Percentiles rank a stretch among this genome's conserved stretches.
Evolutionary conservation across 1,140 invertebrate species (phyloP).

Genomic region (Aleiodes sp.): DNA sequence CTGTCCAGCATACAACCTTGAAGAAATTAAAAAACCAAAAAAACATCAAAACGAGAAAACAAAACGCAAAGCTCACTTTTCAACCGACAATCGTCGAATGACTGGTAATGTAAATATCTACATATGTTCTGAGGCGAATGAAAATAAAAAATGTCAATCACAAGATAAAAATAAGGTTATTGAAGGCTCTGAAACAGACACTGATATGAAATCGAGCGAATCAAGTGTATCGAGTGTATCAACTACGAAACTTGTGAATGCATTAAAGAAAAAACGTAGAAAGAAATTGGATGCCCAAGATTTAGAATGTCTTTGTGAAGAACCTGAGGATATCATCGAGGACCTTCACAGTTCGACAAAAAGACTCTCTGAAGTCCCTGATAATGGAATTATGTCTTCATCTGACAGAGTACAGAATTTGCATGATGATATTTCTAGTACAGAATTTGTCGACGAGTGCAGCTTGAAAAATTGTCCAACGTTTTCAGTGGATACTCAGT

Average conservation of each 20-base stretch:
- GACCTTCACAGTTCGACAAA: not conserved
- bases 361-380: not conserved
- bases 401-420: not conserved
- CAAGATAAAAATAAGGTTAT: constrained; percentile 9
- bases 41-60: not conserved
- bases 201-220: constrained; percentile 21
- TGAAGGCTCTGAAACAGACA: constrained; percentile 30
- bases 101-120: constrained; percentile 53
- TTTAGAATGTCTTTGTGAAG: not conserved
- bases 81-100: constrained; percentile 48
- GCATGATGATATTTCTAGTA: not conserved
- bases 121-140: constrained; percentile 47
- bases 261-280: constrained; percentile 13
- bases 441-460: not conserved
- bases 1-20: not conserved
- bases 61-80: constrained; percentile 13
- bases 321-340: not conserved
- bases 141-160: constrained; percentile 34
- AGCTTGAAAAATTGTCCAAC: not conserved
- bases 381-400: not conserved
- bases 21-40: not conserved
- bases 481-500: not conserved
- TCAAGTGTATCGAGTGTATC: constrained; percentile 33
- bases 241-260: constrained; percentile 38
- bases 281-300: not conserved